These are phyloP conservation scores for Macrobrachium nipponense DNA, from an alignment of 1,140 invertebrate species.

Conservation along the genomic window DNA sequence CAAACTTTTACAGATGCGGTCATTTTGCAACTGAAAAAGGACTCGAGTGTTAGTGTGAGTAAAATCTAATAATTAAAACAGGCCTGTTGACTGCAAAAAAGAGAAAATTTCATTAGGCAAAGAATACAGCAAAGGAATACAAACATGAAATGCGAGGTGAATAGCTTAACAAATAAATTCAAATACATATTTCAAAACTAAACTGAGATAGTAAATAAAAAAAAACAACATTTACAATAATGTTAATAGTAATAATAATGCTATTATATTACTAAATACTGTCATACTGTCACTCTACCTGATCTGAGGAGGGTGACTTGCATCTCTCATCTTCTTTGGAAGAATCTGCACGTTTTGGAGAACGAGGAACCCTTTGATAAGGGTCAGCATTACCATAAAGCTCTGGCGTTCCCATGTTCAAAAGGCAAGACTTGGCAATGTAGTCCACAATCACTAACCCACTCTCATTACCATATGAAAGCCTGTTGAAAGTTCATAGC, in stretches of 20 bases:
- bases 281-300: conserved; percentile 37
- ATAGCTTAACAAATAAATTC: too few species aligned
- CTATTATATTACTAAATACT: conserved; percentile 12
- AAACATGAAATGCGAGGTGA: too few species aligned
- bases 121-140: too few species aligned
- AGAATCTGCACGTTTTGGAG: conserved; percentile 74
- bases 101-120: too few species aligned
- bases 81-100: too few species aligned
- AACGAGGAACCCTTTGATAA: conserved; percentile 85
- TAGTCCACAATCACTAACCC: conserved; percentile 95
- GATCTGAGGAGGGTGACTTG: conserved; percentile 61
- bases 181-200: too few species aligned
- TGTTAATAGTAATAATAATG: conserved; percentile 27
- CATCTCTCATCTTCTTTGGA: conserved; percentile 65
- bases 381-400: conserved; percentile 90
- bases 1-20: too few species aligned
- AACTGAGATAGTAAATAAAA: neutral
- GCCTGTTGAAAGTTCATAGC: conserved; percentile 72
- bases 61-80: too few species aligned
- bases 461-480: conserved; percentile 96
- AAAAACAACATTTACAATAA: conserved; percentile 1
- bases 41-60: too few species aligned
- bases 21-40: too few species aligned
- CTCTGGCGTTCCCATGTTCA: conserved; percentile 86
- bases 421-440: conserved; percentile 88